Evolutionary conservation across 2,888 invertebrate genomes (phyloP).

Genomic region (Macrophya alboannulata): DNA sequence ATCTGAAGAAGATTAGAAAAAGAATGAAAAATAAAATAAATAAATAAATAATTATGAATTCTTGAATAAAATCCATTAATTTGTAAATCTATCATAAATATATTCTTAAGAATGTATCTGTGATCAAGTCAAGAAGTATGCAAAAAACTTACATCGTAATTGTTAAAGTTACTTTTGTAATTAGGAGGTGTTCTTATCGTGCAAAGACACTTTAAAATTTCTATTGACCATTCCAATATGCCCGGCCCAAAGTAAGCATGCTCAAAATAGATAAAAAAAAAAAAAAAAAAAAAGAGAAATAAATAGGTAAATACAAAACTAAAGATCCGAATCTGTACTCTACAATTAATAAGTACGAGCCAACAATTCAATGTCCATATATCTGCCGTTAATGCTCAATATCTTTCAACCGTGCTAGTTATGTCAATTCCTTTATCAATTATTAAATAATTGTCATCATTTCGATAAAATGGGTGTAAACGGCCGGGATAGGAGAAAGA

Average conservation of each 20-base stretch:
- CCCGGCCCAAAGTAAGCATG: slow-evolving; percentile 46
- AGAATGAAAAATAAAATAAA: no score
- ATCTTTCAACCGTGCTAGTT: slow-evolving; percentile 66
- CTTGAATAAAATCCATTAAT: slow-evolving; percentile 3
- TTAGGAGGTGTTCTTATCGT: slow-evolving; percentile 22
- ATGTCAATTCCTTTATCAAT: slow-evolving; percentile 43
- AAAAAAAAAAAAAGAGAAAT: neutral
- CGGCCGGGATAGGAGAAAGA: slow-evolving; percentile 62
- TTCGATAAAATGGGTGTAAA: slow-evolving; percentile 52
- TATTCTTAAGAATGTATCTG: slow-evolving; percentile 50
- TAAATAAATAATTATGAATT: neutral
- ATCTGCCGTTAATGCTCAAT: slow-evolving; percentile 71
- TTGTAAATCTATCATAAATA: slow-evolving; percentile 26
- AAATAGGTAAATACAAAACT: neutral
- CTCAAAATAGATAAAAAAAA: slow-evolving; percentile 27
- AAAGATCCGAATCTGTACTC: neutral
- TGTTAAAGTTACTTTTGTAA: slow-evolving; percentile 21
- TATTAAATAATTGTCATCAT: slow-evolving; percentile 20
- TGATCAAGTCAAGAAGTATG: slow-evolving; percentile 25
- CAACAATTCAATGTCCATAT: slow-evolving; percentile 59
- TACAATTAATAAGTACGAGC: slow-evolving; percentile 14
- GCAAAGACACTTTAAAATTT: slow-evolving; percentile 53
- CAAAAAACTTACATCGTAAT: neutral
- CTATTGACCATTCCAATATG: slow-evolving; percentile 24
- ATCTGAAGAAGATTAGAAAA: neutral